Evolutionary conservation across 2,888 invertebrate genomes (phyloP), one percentile per base, ranked within the genome.

Genomic region (Archaeoteleia sp.): DNA sequence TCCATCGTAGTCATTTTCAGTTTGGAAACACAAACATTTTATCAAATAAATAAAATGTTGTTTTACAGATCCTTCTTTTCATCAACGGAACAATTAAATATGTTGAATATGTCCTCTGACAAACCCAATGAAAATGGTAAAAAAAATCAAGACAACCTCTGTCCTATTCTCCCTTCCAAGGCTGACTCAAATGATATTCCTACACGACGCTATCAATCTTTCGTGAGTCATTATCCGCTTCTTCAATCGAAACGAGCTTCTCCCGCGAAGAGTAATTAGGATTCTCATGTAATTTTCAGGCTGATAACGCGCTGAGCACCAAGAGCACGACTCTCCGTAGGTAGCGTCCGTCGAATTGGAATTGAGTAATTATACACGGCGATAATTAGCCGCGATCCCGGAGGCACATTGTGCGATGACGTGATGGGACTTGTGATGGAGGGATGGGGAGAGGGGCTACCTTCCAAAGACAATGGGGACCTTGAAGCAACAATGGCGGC

Each of bases 391-490:
- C 60, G 37, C 43, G 42, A 66, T 54, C 58, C 46, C 53, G 60
- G 60, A 67, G 75, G 73, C 73, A 71, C 70, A 71, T 73, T 69
- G 73, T 75, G 72, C n/a, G 71, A 51, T 48, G 54, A 46, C 55
- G 72, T 48, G 53, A 57, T 27, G 43, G 57, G 35, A 51, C n/a
- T n/a, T n/a, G n/a, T 25, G 34, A 42, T 14, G 39, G 49, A 13
- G 37, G 40, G 29, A n/a, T n/a, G n/a, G n/a, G n/a, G n/a, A n/a
- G n/a, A n/a, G n/a, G n/a, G n/a, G n/a, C n/a, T n/a, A n/a, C n/a
- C 30, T 39, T 17, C 14, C 40, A 51, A 60, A 77, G 78, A 80
- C 80, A 81, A 82, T 81, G 74, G 76, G 73, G 75, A 68, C 63
- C 71, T 67, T 42, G 61, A 65, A 55, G 76, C 69, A 74, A 78